These are phyloP conservation scores for Odontomyia ornata DNA, from an alignment of 2,888 invertebrate genomes.

Conservation along the genomic window DNA sequence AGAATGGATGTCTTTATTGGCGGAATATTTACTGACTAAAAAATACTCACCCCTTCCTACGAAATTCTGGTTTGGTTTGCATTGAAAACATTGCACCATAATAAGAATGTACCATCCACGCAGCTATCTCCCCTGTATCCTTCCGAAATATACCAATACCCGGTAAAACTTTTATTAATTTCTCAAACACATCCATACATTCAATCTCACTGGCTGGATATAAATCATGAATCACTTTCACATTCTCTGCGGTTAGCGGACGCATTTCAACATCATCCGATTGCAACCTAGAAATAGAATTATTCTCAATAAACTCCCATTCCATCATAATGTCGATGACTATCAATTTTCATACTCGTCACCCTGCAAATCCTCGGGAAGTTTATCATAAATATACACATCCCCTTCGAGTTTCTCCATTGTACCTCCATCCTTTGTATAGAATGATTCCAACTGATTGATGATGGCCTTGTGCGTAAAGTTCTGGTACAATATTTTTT, in stretches of 20 bases:
- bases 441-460: constrained; percentile 78
- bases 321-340: background rate
- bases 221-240: constrained; percentile 82
- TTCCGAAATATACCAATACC: constrained; percentile 81
- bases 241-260: constrained; percentile 79
- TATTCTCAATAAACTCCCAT: background rate
- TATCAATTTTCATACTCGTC: constrained; percentile 66
- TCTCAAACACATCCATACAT: constrained; percentile 83
- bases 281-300: constrained; percentile 63
- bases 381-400: constrained; percentile 77
- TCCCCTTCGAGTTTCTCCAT: constrained; percentile 83
- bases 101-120: constrained; percentile 92
- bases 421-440: constrained; percentile 67
- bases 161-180: constrained; percentile 78
- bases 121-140: constrained; percentile 76
- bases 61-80: constrained; percentile 83
- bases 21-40: no score
- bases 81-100: constrained; percentile 93
- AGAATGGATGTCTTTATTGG: no score
- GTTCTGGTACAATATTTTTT: constrained; percentile 83
- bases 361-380: constrained; percentile 68
- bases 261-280: constrained; percentile 78
- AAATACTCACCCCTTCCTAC: constrained; percentile 70
- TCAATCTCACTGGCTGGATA: constrained; percentile 91
- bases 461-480: constrained; percentile 85